Base-by-base conservation (phyloP, 2,113 vertebrate genomes). In the Rostratula benghalensis region DNA sequence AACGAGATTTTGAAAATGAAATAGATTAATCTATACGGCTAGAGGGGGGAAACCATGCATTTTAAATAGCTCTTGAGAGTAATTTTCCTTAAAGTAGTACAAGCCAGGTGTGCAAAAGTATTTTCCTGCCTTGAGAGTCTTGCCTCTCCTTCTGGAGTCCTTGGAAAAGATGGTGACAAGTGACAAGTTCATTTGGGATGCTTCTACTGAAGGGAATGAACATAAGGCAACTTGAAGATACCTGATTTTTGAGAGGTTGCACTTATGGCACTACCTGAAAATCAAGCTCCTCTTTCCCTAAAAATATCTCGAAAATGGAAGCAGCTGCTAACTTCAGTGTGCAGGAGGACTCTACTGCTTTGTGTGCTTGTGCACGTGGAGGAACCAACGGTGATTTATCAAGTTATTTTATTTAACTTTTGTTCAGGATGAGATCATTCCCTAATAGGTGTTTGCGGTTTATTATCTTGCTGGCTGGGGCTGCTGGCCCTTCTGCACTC, bases 21-120 rank as follows among this genome's bases (percentile, higher is more conserved):
- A 96, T 96, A 95, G 94, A 95, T 97, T 94, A 95, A 97, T 97
- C 94, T 97, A 80, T 95, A 94, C 81, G 94, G 96, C 96, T 96
- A 78, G 89, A 90, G 94, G 96, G 89, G 75, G 83, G 39, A 84
- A 89, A 87, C 67, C 37, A 39, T 93, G 89, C 87, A 96, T 94
- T 94, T 93, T 90, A 90, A 93, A 96, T 96, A 94, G 87, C 87
- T 93, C 82, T 92, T 83, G 95, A 95, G 93, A 93, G 82, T 83
- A 76, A 90, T 96, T 90, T 96, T 81, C 78, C 93, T 95, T 93
- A 89, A 96, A 96, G 96, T 89, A 92, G 84, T 83, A 93, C 74
- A 94, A 94, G 87, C 94, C 95, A 97, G 96, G 93, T 94, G 94
- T 87, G 91, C 89, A 91, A 85, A 96, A 96, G 81, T 93, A 94